Conservation (phyloP, 2,888 invertebrate species). For the Smittia sp. region DNA sequence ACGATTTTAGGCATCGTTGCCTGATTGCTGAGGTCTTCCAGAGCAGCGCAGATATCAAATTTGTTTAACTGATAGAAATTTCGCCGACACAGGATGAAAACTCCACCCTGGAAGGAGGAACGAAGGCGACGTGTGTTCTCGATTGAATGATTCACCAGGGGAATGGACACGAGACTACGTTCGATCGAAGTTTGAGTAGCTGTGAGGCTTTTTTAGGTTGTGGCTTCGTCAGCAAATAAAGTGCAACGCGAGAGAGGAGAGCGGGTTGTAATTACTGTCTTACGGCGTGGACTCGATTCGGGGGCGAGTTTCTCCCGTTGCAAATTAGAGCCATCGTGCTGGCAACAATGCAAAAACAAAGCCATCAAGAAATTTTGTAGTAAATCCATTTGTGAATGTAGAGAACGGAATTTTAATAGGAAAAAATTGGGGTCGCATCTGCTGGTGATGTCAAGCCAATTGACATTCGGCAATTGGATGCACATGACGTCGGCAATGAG, state of each 20-base stretch:
- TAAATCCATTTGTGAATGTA: constrained; percentile 26
- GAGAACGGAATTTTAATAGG: constrained; percentile 24
- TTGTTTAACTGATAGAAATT: too few relatives aligned
- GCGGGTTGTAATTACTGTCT: neutral
- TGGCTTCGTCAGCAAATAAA: constrained; percentile 22
- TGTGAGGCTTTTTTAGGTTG: constrained; percentile 8
- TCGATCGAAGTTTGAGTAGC: neutral
- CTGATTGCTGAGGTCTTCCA: too few relatives aligned
- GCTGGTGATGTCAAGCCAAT: constrained; percentile 1
- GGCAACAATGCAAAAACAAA: constrained; percentile 34
- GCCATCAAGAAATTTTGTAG: constrained; percentile 20
- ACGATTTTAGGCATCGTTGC: too few relatives aligned
- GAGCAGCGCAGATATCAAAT: too few relatives aligned
- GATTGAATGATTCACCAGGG: too few relatives aligned
- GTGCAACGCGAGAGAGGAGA: neutral
- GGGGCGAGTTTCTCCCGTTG: neutral
- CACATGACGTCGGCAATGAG: neutral
- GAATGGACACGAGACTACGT: neutral
- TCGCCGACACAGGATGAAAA: too few relatives aligned
- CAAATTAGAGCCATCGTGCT: neutral
- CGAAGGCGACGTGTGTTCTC: too few relatives aligned
- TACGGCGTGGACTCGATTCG: neutral
- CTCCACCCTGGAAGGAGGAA: too few relatives aligned
- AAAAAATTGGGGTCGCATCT: constrained; percentile 9
- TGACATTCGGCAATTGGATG: neutral